Percentiles rank a stretch among this genome's conserved stretches.
Conservation (phyloP, 2,888 invertebrate species). For the Macrostomum cliftonense region DNA sequence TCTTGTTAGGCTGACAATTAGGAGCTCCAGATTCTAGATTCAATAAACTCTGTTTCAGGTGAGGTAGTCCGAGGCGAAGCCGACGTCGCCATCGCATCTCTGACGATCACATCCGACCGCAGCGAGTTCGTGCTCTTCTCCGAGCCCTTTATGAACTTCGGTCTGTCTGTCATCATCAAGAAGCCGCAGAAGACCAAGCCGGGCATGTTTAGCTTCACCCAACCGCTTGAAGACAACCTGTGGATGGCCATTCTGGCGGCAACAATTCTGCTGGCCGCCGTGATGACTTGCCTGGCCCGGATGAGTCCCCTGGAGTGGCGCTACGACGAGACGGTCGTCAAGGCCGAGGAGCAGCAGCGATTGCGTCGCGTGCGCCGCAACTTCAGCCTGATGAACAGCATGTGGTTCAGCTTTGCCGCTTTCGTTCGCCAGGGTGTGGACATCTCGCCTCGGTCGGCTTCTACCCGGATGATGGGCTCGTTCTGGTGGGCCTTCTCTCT, state of each 20-base stretch:
- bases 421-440: constrained; percentile 13
- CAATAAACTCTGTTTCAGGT: no score
- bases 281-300: constrained; percentile 4
- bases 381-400: constrained; percentile 7
- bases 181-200: constrained; percentile 11
- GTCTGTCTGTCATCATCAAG: constrained; percentile 9
- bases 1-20: no score
- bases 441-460: constrained; percentile 8
- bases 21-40: no score
- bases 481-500: constrained; percentile 12
- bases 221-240: constrained; percentile 1
- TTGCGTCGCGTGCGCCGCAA: not conserved
- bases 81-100: constrained; percentile 9
- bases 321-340: constrained; percentile 5
- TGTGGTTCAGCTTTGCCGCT: constrained; percentile 13
- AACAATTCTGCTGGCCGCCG: constrained; percentile 3
- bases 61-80: constrained; percentile 24
- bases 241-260: constrained; percentile 8
- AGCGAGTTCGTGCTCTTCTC: constrained; percentile 8
- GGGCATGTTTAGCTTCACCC: constrained; percentile 11
- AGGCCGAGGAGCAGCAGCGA: not conserved
- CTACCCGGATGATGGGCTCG: constrained; percentile 9
- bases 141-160: constrained; percentile 11
- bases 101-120: constrained; percentile 7
- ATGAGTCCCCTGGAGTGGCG: constrained; percentile 11